Evolutionary conservation across 2,113 vertebrate species (phyloP), one percentile per base, ranked within the genome.

Genomic region (Dicentrarchus labrax): DNA sequence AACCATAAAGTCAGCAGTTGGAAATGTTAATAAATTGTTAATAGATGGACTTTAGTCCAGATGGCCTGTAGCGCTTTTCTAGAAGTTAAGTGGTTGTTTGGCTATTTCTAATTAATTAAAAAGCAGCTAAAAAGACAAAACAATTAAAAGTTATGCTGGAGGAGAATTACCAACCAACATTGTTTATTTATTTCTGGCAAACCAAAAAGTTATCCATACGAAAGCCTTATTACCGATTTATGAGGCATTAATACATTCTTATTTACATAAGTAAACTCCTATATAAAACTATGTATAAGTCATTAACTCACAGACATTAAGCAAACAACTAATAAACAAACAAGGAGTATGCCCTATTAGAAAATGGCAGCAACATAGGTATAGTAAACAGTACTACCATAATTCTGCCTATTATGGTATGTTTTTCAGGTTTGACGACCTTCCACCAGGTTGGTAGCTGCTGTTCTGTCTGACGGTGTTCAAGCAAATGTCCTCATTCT

Each of bases 21-120:
- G 87, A 75, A 84, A 90, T 76, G 71, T 77, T 86, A 76, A 74
- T 71, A 62, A 41, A 51, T 59, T 74, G 60, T 22, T 61, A 69
- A 57, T 64, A 62, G 57, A 41, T 70, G 48, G 24, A 69, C 69
- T 72, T 87, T 12, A n/a, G 41, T 72, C 60, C 85, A 84, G 72
- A 80, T 84, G 80, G 10, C 71, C 22, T 38, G 51, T 75, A 69
- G 70, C 41, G 4, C 17, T 48, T 41, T 64, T 24, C 72, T 50
- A 53, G 7, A 47, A 54, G 41, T 22, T 8, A 38, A 65, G 19
- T 19, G 54, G 15, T 60, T 1, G 3, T n/a, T 7, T 45, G 24
- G 8, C 1, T 12, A 13, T 38, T n/a, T 21, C 12, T 24, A 47
- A 47, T 4, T 47, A 47, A 47, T 47, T 13, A 47, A 47, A 41